Base-by-base conservation (phyloP, 2,113 vertebrate species). In the Merops nubicus region DNA sequence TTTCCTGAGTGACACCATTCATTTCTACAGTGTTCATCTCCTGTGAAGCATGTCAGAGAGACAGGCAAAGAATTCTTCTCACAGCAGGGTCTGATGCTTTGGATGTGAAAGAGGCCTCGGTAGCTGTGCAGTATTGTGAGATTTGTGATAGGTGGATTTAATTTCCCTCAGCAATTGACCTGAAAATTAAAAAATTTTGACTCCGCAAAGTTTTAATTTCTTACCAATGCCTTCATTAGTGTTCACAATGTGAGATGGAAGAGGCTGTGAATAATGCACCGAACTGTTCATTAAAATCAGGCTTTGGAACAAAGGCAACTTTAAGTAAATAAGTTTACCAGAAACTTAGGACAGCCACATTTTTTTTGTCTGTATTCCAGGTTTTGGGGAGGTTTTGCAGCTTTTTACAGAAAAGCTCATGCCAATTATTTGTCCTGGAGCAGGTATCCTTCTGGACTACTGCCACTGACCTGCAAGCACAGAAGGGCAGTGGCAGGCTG, bases 61-160 rank as follows among this genome's bases (percentile, higher is more conserved):
- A 62, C 3, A 13, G 43, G 33, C 28, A 80, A 62, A 21, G 23
- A 47, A 38, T 43, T 60, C 16, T 34, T 26, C 33, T 59, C 23
- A 33, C 3, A 23, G 31, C 50, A 43, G 31, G 6, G 14, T 40
- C n/a, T 16, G 17, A 38, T 26, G 26, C 29, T 65, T 48, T 8
- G 19, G 6, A 2, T 26, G 33, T 51, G 77, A 77, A 70, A 77
- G 33, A 72, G 5, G 10, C 16, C 47, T 47, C 10, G 29, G 38
- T 15, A 45, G 40, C 11, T 47, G 40, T 36, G 31, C 0, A 0
- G 29, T 34, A 9, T 3, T 22, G 28, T 12, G 23, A 90, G 51
- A 54, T 63, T 42, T 59, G 38, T 75, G 43, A 62, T 15, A 59
- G 0, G 1, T 13, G 48, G 12, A 26, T 67, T 79, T 67, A 28